Base-by-base conservation (phyloP, 2,888 invertebrate species). In the Acanthacorydalis orientalis region DNA sequence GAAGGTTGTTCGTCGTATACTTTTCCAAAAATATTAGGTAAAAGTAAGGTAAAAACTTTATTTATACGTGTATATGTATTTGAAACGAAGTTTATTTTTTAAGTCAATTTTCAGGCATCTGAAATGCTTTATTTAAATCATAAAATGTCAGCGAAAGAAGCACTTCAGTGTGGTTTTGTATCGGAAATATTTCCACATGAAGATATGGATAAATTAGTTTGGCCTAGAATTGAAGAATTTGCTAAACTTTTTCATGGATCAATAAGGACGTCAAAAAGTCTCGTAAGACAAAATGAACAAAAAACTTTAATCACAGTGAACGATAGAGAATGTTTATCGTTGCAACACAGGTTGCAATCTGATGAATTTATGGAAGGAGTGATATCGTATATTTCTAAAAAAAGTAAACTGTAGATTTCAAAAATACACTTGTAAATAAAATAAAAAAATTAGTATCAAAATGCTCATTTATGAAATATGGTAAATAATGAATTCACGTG, bases 1-100 rank as follows among this genome's bases (percentile, higher is more conserved):
- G 96, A 97, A 71, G 93, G 83, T 8, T 88, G 90, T 59, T 90
- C 93, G 3, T 80, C 88, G 15, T 83, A 79, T 56, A 80, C 80
- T 47, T 92, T 93, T 62, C 90, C 96, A 1, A 70, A 70, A 57
- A 69, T 92, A 45, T 75, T 97, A 69, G 96, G 96, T 7, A 72
- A 74, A 46, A 78, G 82, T 49, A 88, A 85, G 70, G 84, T 79
- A 61, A 51, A 35, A 34, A 31, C 38, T 45, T 38, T 37, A 38
- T 44, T 32, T 12, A 12, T 42, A 46, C 39, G 10, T 31, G 31
- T 32, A 9, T 2, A 35, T 42, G 43, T 12, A 44, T 11, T 37
- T 8, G 7, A 9, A 37, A 7, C 37, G 37, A 40, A 35, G 4
- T 33, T 14, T 4, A 33, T 23, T 31, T n/a, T 38, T 15, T 12